Base-by-base conservation (phyloP, 2,797 vertebrate genomes). In the Bradypodion ventrale region DNA sequence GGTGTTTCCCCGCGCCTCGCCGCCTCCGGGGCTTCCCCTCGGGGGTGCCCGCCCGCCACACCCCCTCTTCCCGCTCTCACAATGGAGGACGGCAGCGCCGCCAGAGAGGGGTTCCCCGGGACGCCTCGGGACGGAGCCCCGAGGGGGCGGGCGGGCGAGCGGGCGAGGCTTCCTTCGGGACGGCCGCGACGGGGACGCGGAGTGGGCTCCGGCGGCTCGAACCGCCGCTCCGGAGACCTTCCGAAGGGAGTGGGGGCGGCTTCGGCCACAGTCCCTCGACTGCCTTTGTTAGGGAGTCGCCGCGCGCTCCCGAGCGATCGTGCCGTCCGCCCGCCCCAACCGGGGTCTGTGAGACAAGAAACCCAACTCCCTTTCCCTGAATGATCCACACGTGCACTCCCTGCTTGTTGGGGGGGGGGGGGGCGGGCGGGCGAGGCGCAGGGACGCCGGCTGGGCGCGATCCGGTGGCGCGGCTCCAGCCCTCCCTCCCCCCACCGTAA, bases 221-320 rank as follows among this genome's bases (percentile, higher is more conserved):
- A 37, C 60, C 3, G 66, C 46, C 12, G 78, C 46, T n/a, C 62
- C 21, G 8, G 60, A 21, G 7, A 7, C 63, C 72, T 37, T 42
- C 70, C 44, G 76, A 37, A 37, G n/a, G n/a, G n/a, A n/a, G n/a
- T n/a, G n/a, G n/a, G n/a, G n/a, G n/a, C n/a, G 78, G 62, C 70
- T 60, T 7, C 70, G 49, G 70, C 62, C 68, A 68, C 78, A 69
- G 69, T 75, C 72, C 72, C 72, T 37, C 72, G 49, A 66, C 80
- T 37, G 84, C 84, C 84, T 80, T 85, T 85, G 84, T 85, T 85
- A 80, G 62, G 78, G 78, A 85, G 72, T 25, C 60, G 37, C 65
- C n/a, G 70, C 70, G 77, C 83, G 46, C 46, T 35, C 83, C 78
- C 83, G 83, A 59, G 78, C 62, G 69, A 40, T 12, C 66, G 40